A percentile compares a stretch with the other conserved stretches of the same genome.
phyloP scores from a whole-genome alignment of 2,888 invertebrate genomes.

The Macaria notata region DNA sequence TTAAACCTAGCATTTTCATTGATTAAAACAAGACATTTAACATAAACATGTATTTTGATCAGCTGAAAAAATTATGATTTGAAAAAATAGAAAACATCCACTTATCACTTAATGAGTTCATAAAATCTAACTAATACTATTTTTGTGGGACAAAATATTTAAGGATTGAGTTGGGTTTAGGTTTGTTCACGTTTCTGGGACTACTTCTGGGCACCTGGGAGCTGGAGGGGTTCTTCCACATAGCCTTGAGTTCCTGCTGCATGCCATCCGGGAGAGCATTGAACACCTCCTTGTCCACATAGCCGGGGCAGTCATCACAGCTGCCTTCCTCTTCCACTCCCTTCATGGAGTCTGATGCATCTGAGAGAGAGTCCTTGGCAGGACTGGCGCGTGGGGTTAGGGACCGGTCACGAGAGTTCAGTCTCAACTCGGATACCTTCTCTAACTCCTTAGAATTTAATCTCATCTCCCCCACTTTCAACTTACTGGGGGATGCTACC shows the following conservation, averaged over 20 bases:
- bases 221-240: constrained; percentile 82
- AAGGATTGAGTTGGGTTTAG: constrained; percentile 84
- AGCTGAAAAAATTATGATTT: constrained; percentile 80
- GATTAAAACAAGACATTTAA: constrained; percentile 56
- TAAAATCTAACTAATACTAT: constrained; percentile 81
- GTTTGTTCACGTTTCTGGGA: constrained; percentile 77
- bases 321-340: constrained; percentile 62
- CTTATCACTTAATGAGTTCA: constrained; percentile 77
- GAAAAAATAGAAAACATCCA: constrained; percentile 83
- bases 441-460: constrained; percentile 85
- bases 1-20: constrained; percentile 51
- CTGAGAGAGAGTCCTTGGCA: constrained; percentile 68
- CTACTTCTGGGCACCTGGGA: constrained; percentile 67
- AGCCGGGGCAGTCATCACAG: constrained; percentile 83
- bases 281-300: constrained; percentile 86
- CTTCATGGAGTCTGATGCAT: constrained; percentile 68
- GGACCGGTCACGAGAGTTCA: constrained; percentile 72
- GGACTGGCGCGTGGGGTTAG: constrained; percentile 74
- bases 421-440: constrained; percentile 74
- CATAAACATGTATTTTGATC: constrained; percentile 82
- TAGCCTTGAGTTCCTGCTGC: constrained; percentile 87
- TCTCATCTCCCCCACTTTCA: constrained; percentile 85
- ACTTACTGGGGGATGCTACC: constrained; percentile 86
- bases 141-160: constrained; percentile 87
- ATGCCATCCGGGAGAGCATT: constrained; percentile 87